phyloP scores from a whole-genome alignment of 2,888 invertebrate genomes.

The Eristalinus sepulchralis region DNA sequence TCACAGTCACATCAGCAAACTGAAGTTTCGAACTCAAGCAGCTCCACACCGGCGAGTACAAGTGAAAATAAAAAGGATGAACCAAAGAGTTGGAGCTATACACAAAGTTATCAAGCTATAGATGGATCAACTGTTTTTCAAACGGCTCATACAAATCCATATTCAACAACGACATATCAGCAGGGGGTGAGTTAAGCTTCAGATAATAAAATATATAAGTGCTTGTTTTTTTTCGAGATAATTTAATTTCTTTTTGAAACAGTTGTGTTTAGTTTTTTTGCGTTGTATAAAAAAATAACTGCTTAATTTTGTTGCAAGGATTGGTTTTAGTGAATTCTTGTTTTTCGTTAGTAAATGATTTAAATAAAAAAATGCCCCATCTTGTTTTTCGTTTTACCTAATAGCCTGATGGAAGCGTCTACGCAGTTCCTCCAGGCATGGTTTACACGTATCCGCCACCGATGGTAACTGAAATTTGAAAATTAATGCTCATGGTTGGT shows the following conservation, averaged over 20 bases:
- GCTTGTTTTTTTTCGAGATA: too few relatives aligned
- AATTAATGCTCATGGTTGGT: constrained; percentile 15
- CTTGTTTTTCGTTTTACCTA: constrained; percentile 9
- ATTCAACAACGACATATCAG: constrained; percentile 80
- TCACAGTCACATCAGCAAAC: constrained; percentile 66
- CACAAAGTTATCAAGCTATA: constrained; percentile 79
- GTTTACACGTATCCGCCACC: constrained; percentile 80
- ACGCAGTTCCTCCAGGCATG: constrained; percentile 81
- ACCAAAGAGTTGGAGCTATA: constrained; percentile 78
- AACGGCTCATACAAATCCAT: constrained; percentile 77
- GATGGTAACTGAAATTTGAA: constrained; percentile 72
- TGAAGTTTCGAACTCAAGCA: constrained; percentile 78
- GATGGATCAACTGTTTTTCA: constrained; percentile 80
- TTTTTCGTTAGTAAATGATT: background rate
- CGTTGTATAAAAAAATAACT: too few relatives aligned
- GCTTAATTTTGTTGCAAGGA: too few relatives aligned
- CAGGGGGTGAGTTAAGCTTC: constrained; percentile 77
- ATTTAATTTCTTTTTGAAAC: too few relatives aligned
- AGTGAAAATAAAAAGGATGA: constrained; percentile 74
- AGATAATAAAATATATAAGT: too few relatives aligned
- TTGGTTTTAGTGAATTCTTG: too few relatives aligned
- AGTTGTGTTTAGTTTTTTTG: too few relatives aligned
- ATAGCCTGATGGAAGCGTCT: constrained; percentile 81
- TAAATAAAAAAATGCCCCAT: background rate
- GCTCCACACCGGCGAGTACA: constrained; percentile 78